Conservation (phyloP, 2,797 vertebrate genomes). For the Sciurus vulgaris region DNA sequence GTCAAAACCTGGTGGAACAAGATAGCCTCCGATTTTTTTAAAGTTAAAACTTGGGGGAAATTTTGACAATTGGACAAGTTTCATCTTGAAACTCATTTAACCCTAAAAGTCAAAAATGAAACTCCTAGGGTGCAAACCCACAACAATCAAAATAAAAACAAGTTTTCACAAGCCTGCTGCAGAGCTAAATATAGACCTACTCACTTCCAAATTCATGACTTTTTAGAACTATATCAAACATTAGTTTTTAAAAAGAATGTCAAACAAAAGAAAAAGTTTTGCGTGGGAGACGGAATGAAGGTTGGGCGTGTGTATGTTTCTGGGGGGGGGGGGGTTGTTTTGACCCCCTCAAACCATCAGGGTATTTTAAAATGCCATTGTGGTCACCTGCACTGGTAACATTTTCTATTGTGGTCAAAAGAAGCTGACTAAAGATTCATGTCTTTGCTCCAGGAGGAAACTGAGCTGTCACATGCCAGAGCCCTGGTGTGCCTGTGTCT, state of each 20-base stretch:
- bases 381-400: slow-evolving; percentile 67
- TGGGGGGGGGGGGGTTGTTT: neutral
- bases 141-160: slow-evolving; percentile 83
- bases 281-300: neutral
- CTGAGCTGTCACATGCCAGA: neutral
- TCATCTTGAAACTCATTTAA: slow-evolving; percentile 81
- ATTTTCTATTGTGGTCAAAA: slow-evolving; percentile 75
- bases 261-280: slow-evolving; percentile 59
- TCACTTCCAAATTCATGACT: slow-evolving; percentile 53
- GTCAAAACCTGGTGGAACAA: slow-evolving; percentile 34
- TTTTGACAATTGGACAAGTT: slow-evolving; percentile 73
- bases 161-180: slow-evolving; percentile 61
- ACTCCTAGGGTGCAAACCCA: slow-evolving; percentile 77
- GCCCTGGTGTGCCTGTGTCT: neutral
- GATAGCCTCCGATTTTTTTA: slow-evolving; percentile 41
- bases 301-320: neutral
- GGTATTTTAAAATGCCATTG: slow-evolving; percentile 69
- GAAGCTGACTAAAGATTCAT: slow-evolving; percentile 67
- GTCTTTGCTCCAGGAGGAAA: slow-evolving; percentile 48
- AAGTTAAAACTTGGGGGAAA: slow-evolving; percentile 71
- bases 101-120: slow-evolving; percentile 81
- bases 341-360: slow-evolving; percentile 19
- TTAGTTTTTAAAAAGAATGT: slow-evolving; percentile 40
- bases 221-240: slow-evolving; percentile 60
- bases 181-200: slow-evolving; percentile 67